These are phyloP conservation scores for Chloropsis cyanopogon DNA, from an alignment of 2,113 vertebrate species.

Conservation along the genomic window DNA sequence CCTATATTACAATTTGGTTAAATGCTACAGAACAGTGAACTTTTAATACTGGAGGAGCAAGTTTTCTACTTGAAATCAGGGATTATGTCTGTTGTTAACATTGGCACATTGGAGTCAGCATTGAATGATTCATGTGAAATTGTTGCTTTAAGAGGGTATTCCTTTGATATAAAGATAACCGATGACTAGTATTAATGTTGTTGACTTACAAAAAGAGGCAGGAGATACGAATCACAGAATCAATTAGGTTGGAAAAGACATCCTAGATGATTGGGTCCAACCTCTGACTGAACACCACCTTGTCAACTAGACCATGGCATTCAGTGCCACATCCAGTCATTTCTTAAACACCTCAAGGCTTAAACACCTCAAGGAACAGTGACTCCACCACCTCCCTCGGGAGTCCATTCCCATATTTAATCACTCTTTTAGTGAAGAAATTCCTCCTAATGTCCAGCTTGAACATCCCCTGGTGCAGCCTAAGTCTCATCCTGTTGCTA, in stretches of 20 bases:
- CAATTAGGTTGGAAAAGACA: not conserved
- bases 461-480: not conserved
- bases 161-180: not conserved
- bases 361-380: not conserved
- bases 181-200: not conserved
- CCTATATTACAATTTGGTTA: not conserved
- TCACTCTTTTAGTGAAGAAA: not conserved
- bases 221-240: not conserved
- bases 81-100: not conserved
- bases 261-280: not conserved
- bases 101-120: not conserved
- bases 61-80: not conserved
- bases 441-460: not conserved
- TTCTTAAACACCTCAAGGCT: not conserved
- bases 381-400: not conserved
- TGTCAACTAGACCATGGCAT: not conserved
- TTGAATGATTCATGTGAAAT: not conserved
- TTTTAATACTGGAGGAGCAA: not conserved
- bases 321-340: not conserved
- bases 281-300: not conserved
- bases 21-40: not conserved
- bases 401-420: not conserved
- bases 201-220: not conserved
- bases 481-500: not conserved
- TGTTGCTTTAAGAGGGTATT: not conserved